Conservation (phyloP, 2,113 vertebrate species). For the Eublepharis macularius region DNA sequence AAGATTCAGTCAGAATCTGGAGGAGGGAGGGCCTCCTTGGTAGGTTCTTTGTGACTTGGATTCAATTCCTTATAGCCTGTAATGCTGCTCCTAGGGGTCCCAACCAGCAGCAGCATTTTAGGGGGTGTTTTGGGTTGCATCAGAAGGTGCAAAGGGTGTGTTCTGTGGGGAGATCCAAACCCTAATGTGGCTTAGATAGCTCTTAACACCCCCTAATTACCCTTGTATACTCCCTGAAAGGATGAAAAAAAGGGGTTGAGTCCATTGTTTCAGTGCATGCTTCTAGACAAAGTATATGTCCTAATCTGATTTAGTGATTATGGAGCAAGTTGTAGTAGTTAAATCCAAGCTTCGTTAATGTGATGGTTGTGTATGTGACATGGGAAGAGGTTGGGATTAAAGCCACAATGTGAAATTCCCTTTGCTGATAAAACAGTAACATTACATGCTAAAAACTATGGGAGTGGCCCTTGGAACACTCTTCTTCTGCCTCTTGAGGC, state of each 20-base stretch:
- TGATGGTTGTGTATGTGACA: not conserved
- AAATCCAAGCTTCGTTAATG: not conserved
- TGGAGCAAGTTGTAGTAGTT: not conserved
- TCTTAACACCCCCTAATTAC: not conserved
- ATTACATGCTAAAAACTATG: not conserved
- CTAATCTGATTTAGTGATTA: not conserved
- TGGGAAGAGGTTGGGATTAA: not conserved
- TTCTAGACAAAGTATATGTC: not conserved
- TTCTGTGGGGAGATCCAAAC: too few species aligned
- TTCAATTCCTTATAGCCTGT: not conserved
- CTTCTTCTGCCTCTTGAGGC: not conserved
- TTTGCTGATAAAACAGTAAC: not conserved
- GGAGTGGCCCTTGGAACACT: not conserved
- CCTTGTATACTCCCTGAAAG: not conserved
- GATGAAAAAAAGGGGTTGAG: not conserved
- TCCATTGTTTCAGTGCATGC: not conserved
- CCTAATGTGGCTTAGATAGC: not conserved
- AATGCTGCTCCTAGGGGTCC: too few species aligned
- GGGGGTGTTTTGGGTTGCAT: too few species aligned
- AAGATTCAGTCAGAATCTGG: too few species aligned
- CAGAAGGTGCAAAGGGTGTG: too few species aligned
- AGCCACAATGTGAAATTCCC: not conserved
- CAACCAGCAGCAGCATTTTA: too few species aligned
- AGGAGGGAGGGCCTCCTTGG: not conserved
- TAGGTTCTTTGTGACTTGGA: not conserved